Evolutionary conservation across 2,113 vertebrate genomes (phyloP).

Genomic region (human): DNA sequence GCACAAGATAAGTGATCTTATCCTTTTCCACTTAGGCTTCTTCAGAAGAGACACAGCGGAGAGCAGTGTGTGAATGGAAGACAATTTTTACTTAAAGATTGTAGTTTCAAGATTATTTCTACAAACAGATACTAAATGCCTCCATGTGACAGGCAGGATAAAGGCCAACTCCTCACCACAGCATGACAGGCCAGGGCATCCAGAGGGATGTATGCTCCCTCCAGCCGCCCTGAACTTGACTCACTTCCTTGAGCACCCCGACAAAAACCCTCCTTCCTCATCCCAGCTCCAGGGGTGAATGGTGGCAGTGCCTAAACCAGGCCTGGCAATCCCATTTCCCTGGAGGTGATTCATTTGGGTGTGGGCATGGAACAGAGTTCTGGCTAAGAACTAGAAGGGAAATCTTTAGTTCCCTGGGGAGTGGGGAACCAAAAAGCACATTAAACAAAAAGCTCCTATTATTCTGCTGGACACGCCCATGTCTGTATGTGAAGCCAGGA

Average conservation of each 20-base stretch:
- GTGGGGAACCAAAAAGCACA: neutral
- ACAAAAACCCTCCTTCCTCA: neutral
- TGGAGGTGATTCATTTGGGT: neutral
- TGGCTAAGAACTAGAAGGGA: neutral
- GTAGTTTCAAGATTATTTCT: slow-evolving; percentile 8
- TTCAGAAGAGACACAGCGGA: neutral
- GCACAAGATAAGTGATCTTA: neutral
- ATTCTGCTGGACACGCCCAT: neutral
- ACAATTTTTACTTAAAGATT: neutral
- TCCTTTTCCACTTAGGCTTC: neutral
- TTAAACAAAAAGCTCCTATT: neutral
- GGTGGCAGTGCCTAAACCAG: neutral
- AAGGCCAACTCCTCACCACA: neutral
- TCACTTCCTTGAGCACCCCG: neutral
- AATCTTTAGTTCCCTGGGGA: neutral
- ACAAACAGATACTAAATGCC: neutral
- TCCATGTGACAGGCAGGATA: neutral
- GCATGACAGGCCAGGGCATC: accelerated
- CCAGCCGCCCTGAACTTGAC: neutral
- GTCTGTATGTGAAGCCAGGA: neutral
- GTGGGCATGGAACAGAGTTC: neutral
- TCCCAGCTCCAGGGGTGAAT: neutral
- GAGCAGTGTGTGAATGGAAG: neutral
- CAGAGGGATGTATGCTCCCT: neutral
- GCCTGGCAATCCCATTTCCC: neutral